phyloP scores from a whole-genome alignment of 1,140 invertebrate species.

The Caenorhabditis inopinata region DNA sequence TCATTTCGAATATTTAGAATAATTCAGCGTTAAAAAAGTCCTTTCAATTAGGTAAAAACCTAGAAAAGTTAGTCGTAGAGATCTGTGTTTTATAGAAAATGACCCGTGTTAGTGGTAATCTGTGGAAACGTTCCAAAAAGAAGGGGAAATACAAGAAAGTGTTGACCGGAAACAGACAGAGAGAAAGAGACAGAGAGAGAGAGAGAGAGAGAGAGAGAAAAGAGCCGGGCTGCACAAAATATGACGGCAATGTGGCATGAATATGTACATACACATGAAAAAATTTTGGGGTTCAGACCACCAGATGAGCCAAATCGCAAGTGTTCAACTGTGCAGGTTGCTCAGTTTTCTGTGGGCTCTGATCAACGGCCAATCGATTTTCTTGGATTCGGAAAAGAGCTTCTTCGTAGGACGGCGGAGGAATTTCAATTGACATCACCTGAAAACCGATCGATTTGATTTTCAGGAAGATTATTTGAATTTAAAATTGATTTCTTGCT shows the following conservation, averaged over 20 bases:
- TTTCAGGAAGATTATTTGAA: too few species aligned
- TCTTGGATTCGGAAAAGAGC: background rate
- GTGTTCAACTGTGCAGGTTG: background rate
- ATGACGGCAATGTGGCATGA: background rate
- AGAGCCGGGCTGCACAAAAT: too few species aligned
- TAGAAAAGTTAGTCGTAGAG: background rate
- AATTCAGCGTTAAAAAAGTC: background rate
- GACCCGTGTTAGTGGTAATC: constrained; percentile 11
- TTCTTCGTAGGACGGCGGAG: constrained; percentile 11
- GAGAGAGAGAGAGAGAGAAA: background rate
- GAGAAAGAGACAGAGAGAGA: background rate
- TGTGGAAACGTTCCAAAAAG: background rate
- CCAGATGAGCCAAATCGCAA: constrained; percentile 10
- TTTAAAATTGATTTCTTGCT: too few species aligned
- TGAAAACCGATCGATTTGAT: background rate
- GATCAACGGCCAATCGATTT: background rate
- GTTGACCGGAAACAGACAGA: background rate
- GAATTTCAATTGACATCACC: constrained; percentile 4
- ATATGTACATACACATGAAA: constrained; percentile 2
- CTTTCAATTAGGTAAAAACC: background rate
- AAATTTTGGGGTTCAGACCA: background rate
- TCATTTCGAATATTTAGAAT: background rate
- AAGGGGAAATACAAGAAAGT: too few species aligned
- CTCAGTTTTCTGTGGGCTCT: background rate
- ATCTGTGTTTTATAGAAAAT: background rate